Base-by-base conservation (phyloP, 37 sponge, comb jelly and placozoan genomes). In the Eunapius fragilis region DNA sequence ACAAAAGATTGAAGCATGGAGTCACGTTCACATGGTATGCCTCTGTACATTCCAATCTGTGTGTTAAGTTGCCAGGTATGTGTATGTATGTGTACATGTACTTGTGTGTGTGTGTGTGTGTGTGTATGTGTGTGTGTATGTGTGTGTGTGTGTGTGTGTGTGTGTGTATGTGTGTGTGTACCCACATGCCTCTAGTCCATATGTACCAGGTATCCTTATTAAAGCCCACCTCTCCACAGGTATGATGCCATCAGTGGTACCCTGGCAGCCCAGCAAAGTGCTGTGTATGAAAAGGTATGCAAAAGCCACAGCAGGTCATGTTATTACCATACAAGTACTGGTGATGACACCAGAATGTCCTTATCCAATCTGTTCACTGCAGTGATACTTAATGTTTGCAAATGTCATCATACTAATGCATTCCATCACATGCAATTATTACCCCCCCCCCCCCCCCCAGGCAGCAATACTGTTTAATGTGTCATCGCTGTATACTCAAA, bases 161-260 rank as follows among this genome's bases (percentile, higher is more conserved):
- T 84, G 50, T 84, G 76, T 78, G 76, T 12, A 26, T 77, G 75
- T 84, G 47, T 84, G 75, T 78, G 74, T 22, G 22, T 75, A 36
- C 9, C 47, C 9, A 9, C 9, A 9, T 45, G 47, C 47, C 4
- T 45, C 7, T 76, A 35, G n/a, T n/a, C n/a, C n/a, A n/a, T n/a
- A n/a, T n/a, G n/a, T n/a, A n/a, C n/a, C n/a, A n/a, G n/a, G n/a
- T n/a, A n/a, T n/a, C n/a, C n/a, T n/a, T n/a, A n/a, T n/a, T n/a
- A n/a, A n/a, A n/a, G n/a, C n/a, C n/a, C n/a, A n/a, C n/a, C 34
- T 5, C 33, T 31, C 7, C 76, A n/a, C 79, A 92, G 92, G 92
- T 87, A 85, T 85, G 92, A 92, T 80, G 88, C 88, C 25, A 87
- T 92, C 70, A 87, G 80, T 80, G 92, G 92, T 2, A 26, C 80